These are phyloP conservation scores for Pantherophis guttatus DNA, from an alignment of 2,113 vertebrate species.

Conservation along the genomic window DNA sequence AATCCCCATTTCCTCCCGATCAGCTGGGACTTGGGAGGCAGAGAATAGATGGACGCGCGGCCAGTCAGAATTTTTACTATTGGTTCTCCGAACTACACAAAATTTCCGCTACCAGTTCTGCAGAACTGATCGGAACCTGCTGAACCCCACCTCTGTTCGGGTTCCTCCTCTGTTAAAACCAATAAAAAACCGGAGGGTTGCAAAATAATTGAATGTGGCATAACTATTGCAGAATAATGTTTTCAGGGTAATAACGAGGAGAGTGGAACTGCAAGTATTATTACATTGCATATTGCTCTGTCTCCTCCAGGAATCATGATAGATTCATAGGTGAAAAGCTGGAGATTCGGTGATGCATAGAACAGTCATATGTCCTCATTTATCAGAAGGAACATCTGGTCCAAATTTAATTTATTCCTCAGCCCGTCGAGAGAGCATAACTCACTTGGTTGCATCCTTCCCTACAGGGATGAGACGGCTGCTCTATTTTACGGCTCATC, in stretches of 20 bases:
- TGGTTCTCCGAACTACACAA: no score
- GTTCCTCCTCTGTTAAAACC: background rate
- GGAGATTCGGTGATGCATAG: background rate
- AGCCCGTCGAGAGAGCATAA: background rate
- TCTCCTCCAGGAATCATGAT: background rate
- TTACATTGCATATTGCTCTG: background rate
- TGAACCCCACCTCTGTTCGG: no score
- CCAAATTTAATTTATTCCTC: background rate
- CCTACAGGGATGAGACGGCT: background rate
- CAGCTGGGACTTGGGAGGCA: no score
- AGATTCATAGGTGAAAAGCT: background rate
- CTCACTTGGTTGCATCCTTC: background rate
- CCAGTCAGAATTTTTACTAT: no score
- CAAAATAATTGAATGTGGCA: background rate
- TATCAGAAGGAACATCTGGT: background rate
- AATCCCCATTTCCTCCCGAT: no score
- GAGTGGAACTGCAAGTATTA: background rate
- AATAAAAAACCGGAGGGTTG: background rate
- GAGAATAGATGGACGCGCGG: no score
- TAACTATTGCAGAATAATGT: background rate
- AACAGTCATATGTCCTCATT: background rate
- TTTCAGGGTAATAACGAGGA: background rate
- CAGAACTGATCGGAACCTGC: no score
- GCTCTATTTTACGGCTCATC: background rate
- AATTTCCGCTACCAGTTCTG: no score